These are phyloP conservation scores for Ennomos quercinarius DNA, from an alignment of 2,888 invertebrate genomes.

Conservation along the genomic window DNA sequence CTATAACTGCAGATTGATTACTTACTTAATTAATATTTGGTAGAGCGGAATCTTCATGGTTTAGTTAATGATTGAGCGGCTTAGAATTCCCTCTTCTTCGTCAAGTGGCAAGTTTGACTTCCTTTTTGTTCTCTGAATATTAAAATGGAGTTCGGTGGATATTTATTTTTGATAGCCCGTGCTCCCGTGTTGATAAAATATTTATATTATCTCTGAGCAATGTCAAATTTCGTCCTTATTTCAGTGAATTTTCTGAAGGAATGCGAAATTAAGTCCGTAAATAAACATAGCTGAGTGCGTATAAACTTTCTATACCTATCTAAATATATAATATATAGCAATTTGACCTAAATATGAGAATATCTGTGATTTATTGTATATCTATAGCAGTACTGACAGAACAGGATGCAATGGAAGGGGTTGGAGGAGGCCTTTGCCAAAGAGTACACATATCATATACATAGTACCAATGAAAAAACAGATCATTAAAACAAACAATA, in stretches of 20 bases:
- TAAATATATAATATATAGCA: too few species aligned
- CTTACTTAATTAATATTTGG: constrained; percentile 63
- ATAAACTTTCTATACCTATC: too few species aligned
- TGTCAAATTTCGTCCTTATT: constrained; percentile 23
- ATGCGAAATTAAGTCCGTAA: constrained; percentile 23
- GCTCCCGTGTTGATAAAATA: constrained; percentile 23
- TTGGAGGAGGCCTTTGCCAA: too few species aligned
- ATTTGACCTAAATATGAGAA: too few species aligned
- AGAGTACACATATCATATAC: too few species aligned
- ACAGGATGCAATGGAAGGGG: too few species aligned
- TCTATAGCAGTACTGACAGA: too few species aligned
- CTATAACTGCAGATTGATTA: constrained; percentile 58
- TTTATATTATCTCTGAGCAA: constrained; percentile 21
- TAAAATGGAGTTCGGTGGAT: constrained; percentile 12
- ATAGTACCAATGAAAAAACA: too few species aligned
- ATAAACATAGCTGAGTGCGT: constrained; percentile 3
- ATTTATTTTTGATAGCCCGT: constrained; percentile 21
- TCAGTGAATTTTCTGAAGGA: constrained; percentile 13
- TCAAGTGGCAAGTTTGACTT: constrained; percentile 80
- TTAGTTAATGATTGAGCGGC: constrained; percentile 45
- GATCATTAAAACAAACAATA: too few species aligned
- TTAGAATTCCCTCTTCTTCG: constrained; percentile 75
- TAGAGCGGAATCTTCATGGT: constrained; percentile 71
- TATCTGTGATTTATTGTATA: too few species aligned
- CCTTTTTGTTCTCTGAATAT: constrained; percentile 58